Base-by-base conservation (phyloP, 2,113 vertebrate genomes). In the Ancistrus triradiatus region DNA sequence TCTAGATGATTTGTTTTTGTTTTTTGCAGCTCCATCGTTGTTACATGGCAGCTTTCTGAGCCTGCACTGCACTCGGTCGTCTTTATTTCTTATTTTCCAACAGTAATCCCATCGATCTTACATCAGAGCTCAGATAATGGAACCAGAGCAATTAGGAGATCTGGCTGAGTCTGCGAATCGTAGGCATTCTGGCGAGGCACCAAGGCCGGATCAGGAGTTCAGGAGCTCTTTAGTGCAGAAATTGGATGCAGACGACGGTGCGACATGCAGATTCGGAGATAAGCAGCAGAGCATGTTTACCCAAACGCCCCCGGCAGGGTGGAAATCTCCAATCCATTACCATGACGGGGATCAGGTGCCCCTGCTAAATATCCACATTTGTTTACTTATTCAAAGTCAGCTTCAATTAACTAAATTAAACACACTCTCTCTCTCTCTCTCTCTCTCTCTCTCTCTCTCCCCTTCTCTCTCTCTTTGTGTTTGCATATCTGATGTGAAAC, bases 271-370 rank as follows among this genome's bases (percentile, higher is more conserved):
- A 84, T 88, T 72, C 78, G 70, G 74, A 87, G 85, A 89, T 88
- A 83, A 88, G 79, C 75, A 88, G 79, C 75, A 51, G 38, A 65
- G 72, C 74, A 75, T 85, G 85, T 88, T 88, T 87, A 78, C 81
- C 76, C 83, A 81, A 78, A 82, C 71, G 79, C n/a, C 75, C 70
- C 78, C 74, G 61, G 75, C 74, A 76, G 77, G 80, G 80, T 80
- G 81, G 80, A 81, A 86, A 87, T 86, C 80, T 83, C 77, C 81
- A 87, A 81, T 87, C 83, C 80, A 87, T 86, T 87, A 85, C 77
- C 73, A 31, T 57, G 78, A 72, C 73, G 75, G 77, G 78, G 83
- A 86, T 88, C 82, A 77, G 77, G 79, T 84, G 79, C 74, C 81
- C 78, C 81, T 74, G 78, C 80, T 83, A 76, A 84, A 82, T 88